phyloP scores from a whole-genome alignment of 2,888 invertebrate genomes.

The Metalampra italica region DNA sequence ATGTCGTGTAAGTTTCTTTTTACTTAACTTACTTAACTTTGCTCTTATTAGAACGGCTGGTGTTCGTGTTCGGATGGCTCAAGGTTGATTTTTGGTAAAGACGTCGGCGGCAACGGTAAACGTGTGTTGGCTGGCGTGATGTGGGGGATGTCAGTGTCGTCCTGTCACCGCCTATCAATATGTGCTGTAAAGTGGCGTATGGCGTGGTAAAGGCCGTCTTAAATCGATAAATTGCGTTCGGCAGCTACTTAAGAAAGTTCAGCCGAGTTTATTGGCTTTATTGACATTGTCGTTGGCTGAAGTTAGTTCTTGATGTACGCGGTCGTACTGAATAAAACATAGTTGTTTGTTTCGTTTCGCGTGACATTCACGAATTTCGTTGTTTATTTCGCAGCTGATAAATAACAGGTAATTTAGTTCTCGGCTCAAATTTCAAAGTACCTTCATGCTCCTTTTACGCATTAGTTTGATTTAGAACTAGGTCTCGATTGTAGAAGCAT shows the following conservation, averaged over 20 bases:
- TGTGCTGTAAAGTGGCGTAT: conserved; percentile 68
- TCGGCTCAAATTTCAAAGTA: no score
- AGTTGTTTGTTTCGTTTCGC: background rate
- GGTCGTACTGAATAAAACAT: conserved; percentile 8
- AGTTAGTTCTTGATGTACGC: conserved; percentile 3
- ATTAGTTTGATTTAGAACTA: no score
- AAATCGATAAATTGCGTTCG: conserved; percentile 72
- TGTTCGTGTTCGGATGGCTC: conserved; percentile 3
- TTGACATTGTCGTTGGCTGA: conserved; percentile 56
- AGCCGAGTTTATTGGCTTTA: conserved; percentile 63
- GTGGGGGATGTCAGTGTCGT: conserved; percentile 51
- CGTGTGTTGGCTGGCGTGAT: conserved; percentile 22
- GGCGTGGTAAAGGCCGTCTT: conserved; percentile 65
- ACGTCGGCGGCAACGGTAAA: background rate
- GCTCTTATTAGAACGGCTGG: conserved; percentile 6
- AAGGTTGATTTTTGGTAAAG: conserved; percentile 26
- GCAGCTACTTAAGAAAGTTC: conserved; percentile 64
- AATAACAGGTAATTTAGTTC: no score
- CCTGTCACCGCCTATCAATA: conserved; percentile 74
- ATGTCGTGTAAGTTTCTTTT: conserved; percentile 53
- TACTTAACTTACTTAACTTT: conserved; percentile 26
- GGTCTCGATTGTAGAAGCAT: no score
- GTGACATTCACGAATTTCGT: background rate
- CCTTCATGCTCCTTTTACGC: no score
- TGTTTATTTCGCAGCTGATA: no score